Conservation (phyloP, 1,140 invertebrate genomes). For the Drosophila equinoxialis region DNA sequence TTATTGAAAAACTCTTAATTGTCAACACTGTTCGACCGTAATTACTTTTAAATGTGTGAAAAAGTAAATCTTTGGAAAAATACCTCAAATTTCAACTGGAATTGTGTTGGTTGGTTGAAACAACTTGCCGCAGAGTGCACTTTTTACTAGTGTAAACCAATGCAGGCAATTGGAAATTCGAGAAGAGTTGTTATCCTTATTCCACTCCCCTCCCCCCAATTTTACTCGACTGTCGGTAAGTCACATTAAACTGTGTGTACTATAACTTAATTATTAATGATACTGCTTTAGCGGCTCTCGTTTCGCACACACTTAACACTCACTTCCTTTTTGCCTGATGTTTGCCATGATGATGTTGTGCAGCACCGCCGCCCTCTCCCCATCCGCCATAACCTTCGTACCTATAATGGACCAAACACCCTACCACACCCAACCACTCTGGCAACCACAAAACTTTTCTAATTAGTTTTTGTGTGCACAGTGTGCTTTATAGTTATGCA, state of each 20-base stretch:
- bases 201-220: neutral
- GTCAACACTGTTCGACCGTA: too few relatives aligned
- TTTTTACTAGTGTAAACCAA: too few relatives aligned
- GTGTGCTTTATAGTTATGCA: slow-evolving; percentile 60
- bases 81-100: too few relatives aligned
- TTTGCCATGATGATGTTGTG: neutral
- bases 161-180: too few relatives aligned
- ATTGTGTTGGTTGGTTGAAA: too few relatives aligned
- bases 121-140: too few relatives aligned
- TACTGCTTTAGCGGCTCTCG: slow-evolving; percentile 16
- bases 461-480: slow-evolving; percentile 63
- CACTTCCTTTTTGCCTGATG: neutral
- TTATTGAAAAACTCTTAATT: too few relatives aligned
- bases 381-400: neutral
- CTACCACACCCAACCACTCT: slow-evolving; percentile 10
- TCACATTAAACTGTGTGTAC: slow-evolving; percentile 26
- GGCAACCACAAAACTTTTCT: slow-evolving; percentile 61
- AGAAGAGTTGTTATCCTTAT: neutral
- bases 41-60: too few relatives aligned
- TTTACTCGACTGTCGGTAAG: neutral
- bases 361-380: neutral
- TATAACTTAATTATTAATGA: slow-evolving; percentile 60
- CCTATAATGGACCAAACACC: neutral
- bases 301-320: slow-evolving; percentile 62
- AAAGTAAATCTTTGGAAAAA: too few relatives aligned